These are phyloP conservation scores for Tetranychus urticae DNA, from an alignment of 1,140 invertebrate genomes.

Conservation along the genomic window DNA sequence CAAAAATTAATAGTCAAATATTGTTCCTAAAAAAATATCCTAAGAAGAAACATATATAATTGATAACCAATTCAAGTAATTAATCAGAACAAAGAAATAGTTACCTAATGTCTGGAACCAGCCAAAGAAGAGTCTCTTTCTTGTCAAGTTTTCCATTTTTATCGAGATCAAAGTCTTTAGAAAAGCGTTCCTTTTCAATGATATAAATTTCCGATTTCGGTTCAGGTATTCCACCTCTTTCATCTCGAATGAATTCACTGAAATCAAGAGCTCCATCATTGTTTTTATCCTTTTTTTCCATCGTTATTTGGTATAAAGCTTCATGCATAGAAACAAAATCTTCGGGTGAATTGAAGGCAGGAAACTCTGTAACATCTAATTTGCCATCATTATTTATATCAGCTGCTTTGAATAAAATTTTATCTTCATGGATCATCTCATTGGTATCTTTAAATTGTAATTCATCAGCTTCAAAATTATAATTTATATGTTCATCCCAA, in stretches of 20 bases:
- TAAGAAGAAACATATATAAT: neutral
- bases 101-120: slow-evolving; percentile 49
- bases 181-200: slow-evolving; percentile 70
- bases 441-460: neutral
- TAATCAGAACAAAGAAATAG: slow-evolving; percentile 25
- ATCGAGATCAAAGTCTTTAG: slow-evolving; percentile 61
- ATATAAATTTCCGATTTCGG: slow-evolving; percentile 18
- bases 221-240: slow-evolving; percentile 3
- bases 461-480: slow-evolving; percentile 47
- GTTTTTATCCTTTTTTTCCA: slow-evolving; percentile 11
- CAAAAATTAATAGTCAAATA: neutral
- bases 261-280: slow-evolving; percentile 12
- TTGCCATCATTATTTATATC: slow-evolving; percentile 58
- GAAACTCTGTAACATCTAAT: slow-evolving; percentile 53
- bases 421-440: slow-evolving; percentile 40
- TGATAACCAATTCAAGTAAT: slow-evolving; percentile 25
- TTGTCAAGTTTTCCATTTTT: slow-evolving; percentile 53
- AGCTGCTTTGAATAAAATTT: slow-evolving; percentile 56
- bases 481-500: slow-evolving; percentile 37
- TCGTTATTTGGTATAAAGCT: slow-evolving; percentile 10
- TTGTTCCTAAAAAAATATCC: neutral
- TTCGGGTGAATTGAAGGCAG: slow-evolving; percentile 75
- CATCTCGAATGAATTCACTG: slow-evolving; percentile 5
- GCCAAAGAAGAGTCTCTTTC: slow-evolving; percentile 62
- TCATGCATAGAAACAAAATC: slow-evolving; percentile 70